phyloP scores from a whole-genome alignment of 2,888 invertebrate species.

The Eristalinus aeneus region DNA sequence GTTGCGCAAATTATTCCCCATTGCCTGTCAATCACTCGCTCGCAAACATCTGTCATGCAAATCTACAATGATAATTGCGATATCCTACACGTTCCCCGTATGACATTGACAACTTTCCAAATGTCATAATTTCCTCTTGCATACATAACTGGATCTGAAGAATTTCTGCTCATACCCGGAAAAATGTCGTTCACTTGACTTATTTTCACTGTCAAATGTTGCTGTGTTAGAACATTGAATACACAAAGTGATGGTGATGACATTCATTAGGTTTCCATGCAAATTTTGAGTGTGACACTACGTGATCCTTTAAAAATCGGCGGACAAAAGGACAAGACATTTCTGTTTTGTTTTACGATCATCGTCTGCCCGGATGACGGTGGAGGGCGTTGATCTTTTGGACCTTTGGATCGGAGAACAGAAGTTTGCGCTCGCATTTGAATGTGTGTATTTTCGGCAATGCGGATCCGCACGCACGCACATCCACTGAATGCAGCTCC shows the following conservation, averaged over 20 bases:
- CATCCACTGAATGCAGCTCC: slow-evolving; percentile 54
- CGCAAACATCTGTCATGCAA: not conserved
- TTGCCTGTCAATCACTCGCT: not conserved
- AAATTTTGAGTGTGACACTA: not conserved
- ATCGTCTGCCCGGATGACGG: no score
- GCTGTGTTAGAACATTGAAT: not conserved
- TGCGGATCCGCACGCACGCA: slow-evolving; percentile 67
- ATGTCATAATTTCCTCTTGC: not conserved
- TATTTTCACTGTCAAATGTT: not conserved
- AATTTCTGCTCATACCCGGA: not conserved
- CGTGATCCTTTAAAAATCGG: not conserved
- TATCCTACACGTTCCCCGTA: not conserved
- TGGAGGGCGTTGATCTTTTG: not conserved
- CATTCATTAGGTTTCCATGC: not conserved
- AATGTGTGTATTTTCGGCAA: slow-evolving; percentile 61
- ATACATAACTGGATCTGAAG: not conserved
- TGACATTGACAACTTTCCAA: not conserved
- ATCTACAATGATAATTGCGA: not conserved
- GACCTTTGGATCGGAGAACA: not conserved
- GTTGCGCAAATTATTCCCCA: not conserved
- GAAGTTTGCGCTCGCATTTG: not conserved
- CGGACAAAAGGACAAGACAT: not conserved
- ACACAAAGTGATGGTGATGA: no score
- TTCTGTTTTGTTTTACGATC: not conserved
- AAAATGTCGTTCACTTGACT: not conserved